phyloP scores from a whole-genome alignment of 2,113 vertebrate species.

The Larimichthys polyactis region DNA sequence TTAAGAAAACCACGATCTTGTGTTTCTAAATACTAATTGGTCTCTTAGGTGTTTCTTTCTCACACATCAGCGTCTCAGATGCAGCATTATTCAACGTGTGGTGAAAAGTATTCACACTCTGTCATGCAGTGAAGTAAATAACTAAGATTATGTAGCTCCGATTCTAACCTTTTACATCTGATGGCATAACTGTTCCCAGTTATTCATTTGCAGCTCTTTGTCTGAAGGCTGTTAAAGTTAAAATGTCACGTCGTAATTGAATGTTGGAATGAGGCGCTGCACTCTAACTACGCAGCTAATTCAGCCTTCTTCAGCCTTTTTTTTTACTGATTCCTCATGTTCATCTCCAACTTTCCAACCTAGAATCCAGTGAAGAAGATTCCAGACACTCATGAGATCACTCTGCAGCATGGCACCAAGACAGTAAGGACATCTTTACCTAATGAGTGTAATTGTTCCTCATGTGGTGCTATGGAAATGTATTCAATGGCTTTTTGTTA shows the following conservation, averaged over 20 bases:
- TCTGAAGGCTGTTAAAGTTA: neutral
- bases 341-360: constrained; percentile 14
- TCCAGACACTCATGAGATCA: constrained; percentile 97
- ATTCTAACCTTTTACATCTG: neutral
- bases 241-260: constrained; percentile 7
- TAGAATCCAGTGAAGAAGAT: constrained; percentile 95
- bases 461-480: neutral
- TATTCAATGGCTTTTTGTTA: neutral
- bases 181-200: neutral
- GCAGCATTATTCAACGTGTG: constrained; percentile 1
- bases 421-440: constrained; percentile 85
- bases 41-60: neutral
- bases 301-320: neutral
- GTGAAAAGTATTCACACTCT: neutral
- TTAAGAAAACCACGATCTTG: neutral
- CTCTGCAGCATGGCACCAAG: constrained; percentile 92
- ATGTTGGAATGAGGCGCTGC: neutral
- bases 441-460: neutral
- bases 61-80: neutral
- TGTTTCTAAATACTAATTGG: neutral
- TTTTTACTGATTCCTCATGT: constrained; percentile 1
- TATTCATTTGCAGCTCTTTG: constrained; percentile 6
- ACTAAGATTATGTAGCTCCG: constrained; percentile 1
- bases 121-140: neutral
- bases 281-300: neutral